These are phyloP conservation scores for Mamestra configurata DNA, from an alignment of 1,140 invertebrate genomes.

Conservation along the genomic window DNA sequence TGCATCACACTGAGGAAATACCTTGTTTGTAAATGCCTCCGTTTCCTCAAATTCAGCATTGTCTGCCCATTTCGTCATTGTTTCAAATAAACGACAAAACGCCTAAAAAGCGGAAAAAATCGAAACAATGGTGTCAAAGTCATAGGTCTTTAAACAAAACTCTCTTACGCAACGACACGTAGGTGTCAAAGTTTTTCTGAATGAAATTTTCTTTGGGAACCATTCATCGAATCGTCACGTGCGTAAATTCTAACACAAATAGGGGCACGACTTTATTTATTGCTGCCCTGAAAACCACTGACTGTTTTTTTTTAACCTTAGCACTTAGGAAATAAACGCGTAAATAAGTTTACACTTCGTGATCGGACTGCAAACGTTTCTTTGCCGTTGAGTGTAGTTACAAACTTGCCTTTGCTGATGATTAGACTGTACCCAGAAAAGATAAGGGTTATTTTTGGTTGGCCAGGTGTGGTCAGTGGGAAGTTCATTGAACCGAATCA, in stretches of 20 bases:
- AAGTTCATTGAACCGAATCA: slow-evolving; percentile 76
- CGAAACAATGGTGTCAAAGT: slow-evolving; percentile 51
- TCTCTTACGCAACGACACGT: slow-evolving; percentile 14
- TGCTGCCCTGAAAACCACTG: slow-evolving; percentile 3
- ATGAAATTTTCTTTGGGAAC: slow-evolving; percentile 64
- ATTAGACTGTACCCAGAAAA: slow-evolving; percentile 15
- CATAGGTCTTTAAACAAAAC: slow-evolving; percentile 36
- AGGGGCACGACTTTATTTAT: slow-evolving; percentile 15
- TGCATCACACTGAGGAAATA: slow-evolving; percentile 13
- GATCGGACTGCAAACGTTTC: slow-evolving; percentile 22
- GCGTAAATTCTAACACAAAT: slow-evolving; percentile 60
- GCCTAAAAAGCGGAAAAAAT: slow-evolving; percentile 32
- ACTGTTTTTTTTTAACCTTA: slow-evolving; percentile 31
- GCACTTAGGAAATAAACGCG: slow-evolving; percentile 36
- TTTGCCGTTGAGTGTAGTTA: slow-evolving; percentile 27
- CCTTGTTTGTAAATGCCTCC: not conserved
- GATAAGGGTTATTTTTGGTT: slow-evolving; percentile 52
- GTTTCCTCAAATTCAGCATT: slow-evolving; percentile 37
- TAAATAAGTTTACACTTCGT: slow-evolving; percentile 46
- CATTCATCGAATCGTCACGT: slow-evolving; percentile 70
- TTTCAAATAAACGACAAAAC: slow-evolving; percentile 33
- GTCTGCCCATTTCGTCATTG: slow-evolving; percentile 18
- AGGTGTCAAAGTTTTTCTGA: slow-evolving; percentile 72
- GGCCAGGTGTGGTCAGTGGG: not conserved
- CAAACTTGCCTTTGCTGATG: slow-evolving; percentile 38